Evolutionary conservation across 2,113 vertebrate genomes (phyloP).

Genomic region (Apaloderma vittatum): DNA sequence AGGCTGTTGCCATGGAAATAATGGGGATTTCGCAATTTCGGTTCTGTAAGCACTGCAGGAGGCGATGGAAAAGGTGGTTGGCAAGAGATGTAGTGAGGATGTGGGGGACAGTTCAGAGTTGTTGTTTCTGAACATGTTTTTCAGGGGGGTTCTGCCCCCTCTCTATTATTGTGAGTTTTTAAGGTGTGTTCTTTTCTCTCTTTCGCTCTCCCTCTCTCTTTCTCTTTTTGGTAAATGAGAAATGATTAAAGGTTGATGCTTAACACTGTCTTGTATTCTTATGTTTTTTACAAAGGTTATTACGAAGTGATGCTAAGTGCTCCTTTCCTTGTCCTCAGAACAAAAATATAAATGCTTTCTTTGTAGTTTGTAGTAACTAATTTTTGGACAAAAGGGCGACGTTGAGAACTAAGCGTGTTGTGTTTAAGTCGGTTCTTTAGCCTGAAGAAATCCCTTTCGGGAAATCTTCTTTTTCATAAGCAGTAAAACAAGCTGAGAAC

Average conservation of each 20-base stretch:
- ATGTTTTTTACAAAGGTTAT: not conserved
- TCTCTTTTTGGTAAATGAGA: not conserved
- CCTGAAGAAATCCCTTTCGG: slow-evolving; percentile 8
- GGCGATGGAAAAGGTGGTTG: slow-evolving; percentile 32
- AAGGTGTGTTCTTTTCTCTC: not conserved
- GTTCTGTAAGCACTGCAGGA: slow-evolving; percentile 42
- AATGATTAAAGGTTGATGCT: not conserved
- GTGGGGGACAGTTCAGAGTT: not conserved
- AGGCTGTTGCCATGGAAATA: slow-evolving; percentile 76
- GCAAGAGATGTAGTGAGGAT: not conserved
- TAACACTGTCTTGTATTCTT: not conserved
- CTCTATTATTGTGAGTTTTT: not conserved
- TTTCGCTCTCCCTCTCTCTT: not conserved
- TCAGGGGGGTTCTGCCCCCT: not conserved
- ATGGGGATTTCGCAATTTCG: slow-evolving; percentile 64
- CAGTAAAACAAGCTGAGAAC: not conserved
- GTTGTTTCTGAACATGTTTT: not conserved
- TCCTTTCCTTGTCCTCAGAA: not conserved
- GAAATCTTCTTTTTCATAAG: not conserved
- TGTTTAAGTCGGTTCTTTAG: not conserved
- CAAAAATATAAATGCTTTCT: not conserved
- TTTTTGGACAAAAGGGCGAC: slow-evolving; percentile 5
- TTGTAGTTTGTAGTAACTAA: not conserved
- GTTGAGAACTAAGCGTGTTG: not conserved
- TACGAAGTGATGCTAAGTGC: not conserved